Percentiles rank a stretch among this genome's conserved stretches.
Evolutionary conservation across 2,797 vertebrate genomes (phyloP).

Genomic region (Podarcis siculus): DNA sequence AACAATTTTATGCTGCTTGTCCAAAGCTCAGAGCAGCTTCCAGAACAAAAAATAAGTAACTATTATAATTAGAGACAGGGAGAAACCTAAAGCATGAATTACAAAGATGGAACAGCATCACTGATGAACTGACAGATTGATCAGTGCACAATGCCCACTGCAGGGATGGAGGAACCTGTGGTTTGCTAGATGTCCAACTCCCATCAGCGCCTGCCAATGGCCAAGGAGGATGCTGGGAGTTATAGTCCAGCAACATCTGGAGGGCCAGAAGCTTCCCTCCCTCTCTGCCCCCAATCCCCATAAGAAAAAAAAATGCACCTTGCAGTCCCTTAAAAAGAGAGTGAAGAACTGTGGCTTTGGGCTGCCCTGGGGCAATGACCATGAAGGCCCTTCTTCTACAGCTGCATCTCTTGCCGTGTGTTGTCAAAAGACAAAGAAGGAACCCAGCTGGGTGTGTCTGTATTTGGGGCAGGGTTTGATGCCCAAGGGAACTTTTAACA

Average conservation of each 20-base stretch:
- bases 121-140: too few species aligned
- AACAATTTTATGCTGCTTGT: neutral
- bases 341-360: neutral
- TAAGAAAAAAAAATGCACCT: too few species aligned
- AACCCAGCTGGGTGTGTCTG: neutral
- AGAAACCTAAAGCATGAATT: neutral
- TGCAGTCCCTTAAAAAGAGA: neutral
- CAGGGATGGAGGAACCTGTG: too few species aligned
- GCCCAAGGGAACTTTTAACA: neutral
- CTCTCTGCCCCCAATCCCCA: too few species aligned
- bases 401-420: too few species aligned
- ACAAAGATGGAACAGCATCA: too few species aligned
- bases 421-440: neutral
- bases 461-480: neutral
- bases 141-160: too few species aligned
- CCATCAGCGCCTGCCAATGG: too few species aligned
- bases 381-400: neutral
- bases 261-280: too few species aligned
- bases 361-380: neutral
- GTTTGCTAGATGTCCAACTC: too few species aligned
- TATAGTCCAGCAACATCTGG: too few species aligned
- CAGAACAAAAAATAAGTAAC: neutral
- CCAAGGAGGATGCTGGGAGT: too few species aligned
- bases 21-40: neutral
- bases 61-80: neutral